Conservation (phyloP, 2,797 vertebrate species). For the Ciconia nigra region DNA sequence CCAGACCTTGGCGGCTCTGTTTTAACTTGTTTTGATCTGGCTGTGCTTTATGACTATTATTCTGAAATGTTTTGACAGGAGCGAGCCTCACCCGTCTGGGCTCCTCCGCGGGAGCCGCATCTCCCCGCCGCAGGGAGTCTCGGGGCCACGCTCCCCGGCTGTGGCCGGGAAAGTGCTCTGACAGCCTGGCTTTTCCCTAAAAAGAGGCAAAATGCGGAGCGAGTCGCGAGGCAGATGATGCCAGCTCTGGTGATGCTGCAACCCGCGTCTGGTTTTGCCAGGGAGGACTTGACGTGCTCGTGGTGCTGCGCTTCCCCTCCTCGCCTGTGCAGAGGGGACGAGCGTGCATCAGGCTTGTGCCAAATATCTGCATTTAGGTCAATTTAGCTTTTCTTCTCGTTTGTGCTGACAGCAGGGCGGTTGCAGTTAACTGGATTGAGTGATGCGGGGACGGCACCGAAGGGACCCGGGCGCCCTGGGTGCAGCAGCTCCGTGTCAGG, state of each 20-base stretch:
- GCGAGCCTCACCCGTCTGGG: slow-evolving; percentile 11
- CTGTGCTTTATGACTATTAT: slow-evolving; percentile 53
- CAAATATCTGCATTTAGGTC: not conserved
- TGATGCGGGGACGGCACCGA: too few species aligned
- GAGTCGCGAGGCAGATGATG: accelerated
- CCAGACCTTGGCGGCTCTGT: slow-evolving; percentile 49
- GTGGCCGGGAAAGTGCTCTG: accelerated
- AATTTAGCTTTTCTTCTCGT: not conserved
- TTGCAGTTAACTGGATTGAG: too few species aligned
- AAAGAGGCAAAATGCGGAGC: not conserved
- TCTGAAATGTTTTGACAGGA: slow-evolving; percentile 69
- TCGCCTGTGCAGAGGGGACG: not conserved
- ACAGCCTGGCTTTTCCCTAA: accelerated
- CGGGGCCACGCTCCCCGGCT: not conserved
- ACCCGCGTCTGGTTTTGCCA: accelerated
- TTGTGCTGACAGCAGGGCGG: accelerated
- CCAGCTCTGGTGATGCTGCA: not conserved
- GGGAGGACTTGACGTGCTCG: not conserved
- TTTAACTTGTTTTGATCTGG: slow-evolving; percentile 65
- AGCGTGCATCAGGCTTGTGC: too few species aligned
- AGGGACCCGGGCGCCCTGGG: not conserved
- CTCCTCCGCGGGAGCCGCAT: not conserved
- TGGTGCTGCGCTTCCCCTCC: not conserved
- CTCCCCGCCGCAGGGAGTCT: not conserved
- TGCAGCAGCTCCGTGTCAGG: not conserved